Base-by-base conservation (phyloP, 2,113 vertebrate species). In the Cheilinus undulatus region DNA sequence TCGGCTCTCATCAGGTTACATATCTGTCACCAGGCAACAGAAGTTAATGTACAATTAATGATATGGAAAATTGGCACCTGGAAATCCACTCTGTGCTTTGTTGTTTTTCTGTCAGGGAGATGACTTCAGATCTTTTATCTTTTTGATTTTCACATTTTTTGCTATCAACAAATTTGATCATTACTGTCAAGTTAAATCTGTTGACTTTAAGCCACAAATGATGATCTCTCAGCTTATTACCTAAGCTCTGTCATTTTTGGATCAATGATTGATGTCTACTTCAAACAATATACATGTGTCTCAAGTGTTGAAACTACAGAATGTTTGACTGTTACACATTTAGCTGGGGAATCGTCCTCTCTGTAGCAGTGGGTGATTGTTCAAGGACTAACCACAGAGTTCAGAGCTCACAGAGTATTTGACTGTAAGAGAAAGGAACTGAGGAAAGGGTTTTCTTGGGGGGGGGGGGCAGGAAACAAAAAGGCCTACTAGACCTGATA, bases 1-100 rank as follows among this genome's bases (percentile, higher is more conserved):
- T 59, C 23, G 49, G 81, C 73, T 91, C 86, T 63, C 75, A 60
- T 78, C 24, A 42, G 61, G 73, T 79, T 30, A 45, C 43, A 74
- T 82, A 65, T 76, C 80, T 88, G 92, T 94, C 92, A 87, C 92
- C 88, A 93, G 83, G 93, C 87, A 92, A 94, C 90, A 48, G 54
- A 66, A 87, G 52, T 88, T 90, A 89, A 92, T 91, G 84, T 91
- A 92, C 91, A 92, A 91, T 93, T 92, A 89, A 91, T 93, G 88
- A 91, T 92, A 90, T 90, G 80, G 89, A 74, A 91, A 84, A 89
- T 86, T 92, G 63, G 77, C 51, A 57, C 80, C 68, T 85, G 79
- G 85, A 82, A 89, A 85, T 87, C 66, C 70, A 84, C 71, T 85
- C 69, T 57, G 76, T 82, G 65, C 58, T 84, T 89, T 87, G 76